Evolutionary conservation across 2,888 invertebrate genomes (phyloP).

Genomic region (Nephrotoma appendiculata): DNA sequence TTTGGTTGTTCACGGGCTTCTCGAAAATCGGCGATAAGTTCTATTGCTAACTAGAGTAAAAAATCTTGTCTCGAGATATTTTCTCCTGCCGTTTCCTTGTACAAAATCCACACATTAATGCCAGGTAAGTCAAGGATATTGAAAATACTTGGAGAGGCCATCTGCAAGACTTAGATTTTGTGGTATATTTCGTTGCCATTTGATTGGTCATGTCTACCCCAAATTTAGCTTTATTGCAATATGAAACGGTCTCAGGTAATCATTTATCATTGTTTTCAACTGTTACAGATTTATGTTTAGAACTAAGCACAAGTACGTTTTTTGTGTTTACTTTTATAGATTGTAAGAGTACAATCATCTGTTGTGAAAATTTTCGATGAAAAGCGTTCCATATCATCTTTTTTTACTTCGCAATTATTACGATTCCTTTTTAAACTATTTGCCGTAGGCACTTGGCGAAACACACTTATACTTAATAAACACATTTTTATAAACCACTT

Average conservation of each 20-base stretch:
- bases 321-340: not conserved
- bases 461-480: too few relatives aligned
- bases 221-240: constrained; percentile 15
- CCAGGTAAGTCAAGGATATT: constrained; percentile 12
- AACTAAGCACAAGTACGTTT: not conserved
- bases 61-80: constrained; percentile 9
- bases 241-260: constrained; percentile 14
- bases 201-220: constrained; percentile 13
- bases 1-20: constrained; percentile 10
- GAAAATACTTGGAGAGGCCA: not conserved
- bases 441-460: too few relatives aligned
- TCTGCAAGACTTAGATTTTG: constrained; percentile 12
- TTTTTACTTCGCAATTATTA: not conserved
- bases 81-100: constrained; percentile 13
- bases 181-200: constrained; percentile 14
- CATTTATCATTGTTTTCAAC: constrained; percentile 5
- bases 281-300: not conserved
- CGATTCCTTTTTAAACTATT: constrained; percentile 15
- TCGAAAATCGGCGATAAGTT: constrained; percentile 9
- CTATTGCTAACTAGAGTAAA: not conserved
- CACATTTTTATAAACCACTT: too few relatives aligned
- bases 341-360: not conserved
- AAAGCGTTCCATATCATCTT: not conserved
- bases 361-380: not conserved
- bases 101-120: constrained; percentile 15